phyloP scores from a whole-genome alignment of 2,113 vertebrate species.

The Eidolon helvum region DNA sequence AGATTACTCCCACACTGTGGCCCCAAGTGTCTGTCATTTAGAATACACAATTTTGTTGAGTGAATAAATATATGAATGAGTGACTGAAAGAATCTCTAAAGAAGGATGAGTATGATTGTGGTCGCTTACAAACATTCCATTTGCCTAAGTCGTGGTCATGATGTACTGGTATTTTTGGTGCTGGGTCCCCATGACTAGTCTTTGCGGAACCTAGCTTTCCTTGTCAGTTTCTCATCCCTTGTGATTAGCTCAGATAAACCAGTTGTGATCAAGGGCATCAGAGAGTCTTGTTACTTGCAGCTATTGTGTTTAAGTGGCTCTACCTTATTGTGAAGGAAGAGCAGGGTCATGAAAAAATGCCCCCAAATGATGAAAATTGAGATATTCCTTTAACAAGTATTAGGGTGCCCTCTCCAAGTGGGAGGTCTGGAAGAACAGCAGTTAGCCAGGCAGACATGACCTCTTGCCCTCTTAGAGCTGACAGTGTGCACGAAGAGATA shows the following conservation, averaged over 20 bases:
- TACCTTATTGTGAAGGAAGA: not conserved
- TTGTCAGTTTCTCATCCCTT: not conserved
- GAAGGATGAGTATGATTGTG: not conserved
- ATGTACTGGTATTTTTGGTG: not conserved
- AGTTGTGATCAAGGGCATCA: not conserved
- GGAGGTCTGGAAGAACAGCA: not conserved
- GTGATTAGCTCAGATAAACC: not conserved
- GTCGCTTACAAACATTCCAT: not conserved
- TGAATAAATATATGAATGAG: not conserved
- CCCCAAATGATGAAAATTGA: not conserved
- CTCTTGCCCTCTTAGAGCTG: not conserved
- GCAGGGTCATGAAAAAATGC: not conserved
- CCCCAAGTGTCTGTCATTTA: not conserved
- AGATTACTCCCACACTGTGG: not conserved
- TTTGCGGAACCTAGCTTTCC: not conserved
- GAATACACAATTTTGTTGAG: not conserved
- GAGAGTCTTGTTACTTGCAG: not conserved
- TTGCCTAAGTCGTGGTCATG: not conserved
- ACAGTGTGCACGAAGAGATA: not conserved
- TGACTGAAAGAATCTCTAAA: not conserved
- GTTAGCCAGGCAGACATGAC: no score
- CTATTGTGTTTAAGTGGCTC: fast-evolving
- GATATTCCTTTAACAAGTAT: not conserved
- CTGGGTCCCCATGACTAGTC: not conserved
- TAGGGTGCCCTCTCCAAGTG: not conserved